These are phyloP conservation scores for Pachyramphus minor DNA, from an alignment of 2,113 vertebrate species.

Conservation along the genomic window DNA sequence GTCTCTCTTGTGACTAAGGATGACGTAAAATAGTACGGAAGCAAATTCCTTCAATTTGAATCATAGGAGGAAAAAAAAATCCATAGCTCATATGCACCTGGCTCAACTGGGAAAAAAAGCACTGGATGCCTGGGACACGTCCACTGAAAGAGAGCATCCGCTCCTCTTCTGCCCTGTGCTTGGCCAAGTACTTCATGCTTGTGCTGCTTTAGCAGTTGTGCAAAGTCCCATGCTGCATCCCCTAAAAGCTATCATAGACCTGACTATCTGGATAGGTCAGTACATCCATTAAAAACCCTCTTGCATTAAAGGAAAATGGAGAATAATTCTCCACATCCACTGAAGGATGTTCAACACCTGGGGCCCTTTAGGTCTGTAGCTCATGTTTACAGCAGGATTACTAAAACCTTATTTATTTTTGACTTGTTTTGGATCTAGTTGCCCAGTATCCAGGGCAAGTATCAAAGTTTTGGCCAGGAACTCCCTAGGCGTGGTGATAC, in stretches of 20 bases:
- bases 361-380: background rate
- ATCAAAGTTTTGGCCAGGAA: background rate
- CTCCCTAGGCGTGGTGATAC: background rate
- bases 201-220: background rate
- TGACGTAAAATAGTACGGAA: background rate
- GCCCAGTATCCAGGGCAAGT: background rate
- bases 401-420: background rate
- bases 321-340: background rate
- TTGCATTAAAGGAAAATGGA: background rate
- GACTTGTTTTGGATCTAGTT: background rate
- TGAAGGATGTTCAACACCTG: background rate
- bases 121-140: background rate
- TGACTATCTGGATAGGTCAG: background rate
- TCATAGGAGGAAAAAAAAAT: background rate
- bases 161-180: background rate
- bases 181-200: rapidly evolving
- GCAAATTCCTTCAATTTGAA: background rate
- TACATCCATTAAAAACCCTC: background rate
- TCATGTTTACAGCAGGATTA: background rate
- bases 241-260: background rate
- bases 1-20: background rate
- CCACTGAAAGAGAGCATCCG: background rate
- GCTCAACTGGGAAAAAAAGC: background rate
- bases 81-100: background rate
- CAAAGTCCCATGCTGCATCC: background rate